Percentiles rank a stretch among this genome's conserved stretches.
These are phyloP conservation scores for Somateria mollissima DNA, from an alignment of 2,797 vertebrate species.

Conservation along the genomic window DNA sequence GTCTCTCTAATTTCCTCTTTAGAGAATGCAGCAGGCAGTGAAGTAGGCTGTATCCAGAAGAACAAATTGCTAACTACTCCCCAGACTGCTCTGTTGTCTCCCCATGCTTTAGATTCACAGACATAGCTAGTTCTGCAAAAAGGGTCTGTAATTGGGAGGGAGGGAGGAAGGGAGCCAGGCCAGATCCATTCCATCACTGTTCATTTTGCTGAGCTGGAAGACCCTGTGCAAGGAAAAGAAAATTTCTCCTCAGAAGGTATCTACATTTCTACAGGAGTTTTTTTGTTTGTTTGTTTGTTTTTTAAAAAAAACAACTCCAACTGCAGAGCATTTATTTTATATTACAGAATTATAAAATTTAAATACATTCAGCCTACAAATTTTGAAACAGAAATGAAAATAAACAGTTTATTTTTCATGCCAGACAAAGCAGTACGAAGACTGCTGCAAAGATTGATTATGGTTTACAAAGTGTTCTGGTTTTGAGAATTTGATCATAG, in stretches of 20 bases:
- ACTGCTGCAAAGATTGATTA: conserved; percentile 41
- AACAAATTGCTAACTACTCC: neutral
- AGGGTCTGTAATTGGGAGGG: neutral
- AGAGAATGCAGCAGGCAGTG: neutral
- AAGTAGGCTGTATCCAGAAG: neutral
- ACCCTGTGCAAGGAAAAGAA: neutral
- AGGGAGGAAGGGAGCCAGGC: neutral
- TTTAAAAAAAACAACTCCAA: neutral
- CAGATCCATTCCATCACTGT: neutral
- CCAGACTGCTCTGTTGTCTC: neutral
- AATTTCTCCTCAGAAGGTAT: neutral
- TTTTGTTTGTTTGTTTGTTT: neutral
- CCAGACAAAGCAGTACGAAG: conserved; percentile 44
- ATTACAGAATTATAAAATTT: conserved; percentile 47
- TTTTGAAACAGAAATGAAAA: conserved; percentile 56
- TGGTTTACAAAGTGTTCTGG: conserved; percentile 56
- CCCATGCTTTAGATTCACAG: neutral
- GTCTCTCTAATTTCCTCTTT: neutral
- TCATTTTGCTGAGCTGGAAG: conserved; percentile 12
- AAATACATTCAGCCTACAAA: conserved; percentile 61
- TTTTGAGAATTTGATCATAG: conserved; percentile 51
- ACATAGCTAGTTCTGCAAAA: neutral
- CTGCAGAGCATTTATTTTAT: neutral
- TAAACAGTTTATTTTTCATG: conserved; percentile 64
- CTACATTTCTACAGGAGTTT: neutral